A percentile compares a stretch with the other conserved stretches of the same genome.
Evolutionary conservation across 1,140 invertebrate genomes (phyloP).

Genomic region (Drosophila fuyamai): DNA sequence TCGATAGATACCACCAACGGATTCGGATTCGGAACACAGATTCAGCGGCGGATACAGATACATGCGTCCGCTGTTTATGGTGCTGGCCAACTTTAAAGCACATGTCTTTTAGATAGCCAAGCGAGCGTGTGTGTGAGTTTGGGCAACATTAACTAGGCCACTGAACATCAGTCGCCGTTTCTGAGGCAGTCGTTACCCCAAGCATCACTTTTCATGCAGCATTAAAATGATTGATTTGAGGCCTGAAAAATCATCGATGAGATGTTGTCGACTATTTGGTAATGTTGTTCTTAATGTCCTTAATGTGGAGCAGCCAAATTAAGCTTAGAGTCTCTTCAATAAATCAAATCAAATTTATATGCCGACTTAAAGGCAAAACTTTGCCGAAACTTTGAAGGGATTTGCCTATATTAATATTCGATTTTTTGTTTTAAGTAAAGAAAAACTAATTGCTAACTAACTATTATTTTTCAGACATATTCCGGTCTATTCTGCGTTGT

Average conservation of each 20-base stretch:
- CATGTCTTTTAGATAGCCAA: constrained; percentile 42
- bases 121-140: constrained; percentile 31
- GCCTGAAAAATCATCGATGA: not conserved
- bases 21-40: constrained; percentile 45
- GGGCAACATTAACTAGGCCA: constrained; percentile 71
- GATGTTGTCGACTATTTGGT: not conserved
- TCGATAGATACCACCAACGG: constrained; percentile 50
- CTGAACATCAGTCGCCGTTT: constrained; percentile 56
- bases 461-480: constrained; percentile 93
- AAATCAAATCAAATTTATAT: not conserved
- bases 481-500: constrained; percentile 99
- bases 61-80: constrained; percentile 70
- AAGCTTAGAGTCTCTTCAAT: not conserved
- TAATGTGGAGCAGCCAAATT: not conserved
- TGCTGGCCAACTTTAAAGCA: constrained; percentile 62
- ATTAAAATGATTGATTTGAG: constrained; percentile 1
- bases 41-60: constrained; percentile 42
- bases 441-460: not conserved
- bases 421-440: not conserved
- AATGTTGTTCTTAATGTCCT: not conserved
- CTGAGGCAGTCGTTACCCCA: not conserved
- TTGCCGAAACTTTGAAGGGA: no score
- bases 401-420: no score
- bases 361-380: no score
- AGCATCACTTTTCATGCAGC: constrained; percentile 5